Base-by-base conservation (phyloP, 2,113 vertebrate genomes). In the human (Homo sapiens) region DNA sequence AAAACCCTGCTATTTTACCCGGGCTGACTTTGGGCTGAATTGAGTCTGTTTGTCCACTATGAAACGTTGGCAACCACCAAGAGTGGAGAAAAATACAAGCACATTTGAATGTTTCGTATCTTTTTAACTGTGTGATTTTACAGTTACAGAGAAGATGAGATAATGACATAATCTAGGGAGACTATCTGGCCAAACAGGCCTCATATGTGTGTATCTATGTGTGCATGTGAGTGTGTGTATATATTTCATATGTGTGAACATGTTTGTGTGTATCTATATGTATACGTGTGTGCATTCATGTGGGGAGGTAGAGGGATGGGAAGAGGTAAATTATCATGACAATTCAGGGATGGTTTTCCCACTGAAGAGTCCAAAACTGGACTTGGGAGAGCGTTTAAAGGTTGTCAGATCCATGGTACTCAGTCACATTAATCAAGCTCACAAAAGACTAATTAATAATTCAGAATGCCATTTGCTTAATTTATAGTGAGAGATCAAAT, bases 371-470 rank as follows among this genome's bases (percentile, higher is more conserved):
- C 75, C 73, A 80, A 52, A 84, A 48, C 32, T 91, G 32, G 30
- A 70, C 76, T 96, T 68, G 23, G 70, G 30, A 82, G 48, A 84
- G 43, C 59, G 73, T 78, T 25, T 17, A 68, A 43, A 81, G 30
- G 14, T 70, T 78, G 50, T 93, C 79, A 72, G 38, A 2, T 76
- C 23, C 64, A 27, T 3, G 16, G 38, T 27, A 81, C 52, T 88
- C 68, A 45, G 2, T 23, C 55, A 92, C 7, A 25, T 89, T 88
- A 70, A 55, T 83, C 32, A 50, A 80, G 32, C 32, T 89, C 68
- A 80, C n/a, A 82, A 91, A 85, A 96, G 55, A 57, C 22, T 78
- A 68, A 50, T 59, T n/a, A 72, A 66, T 81, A 96, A 91, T 66
- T 92, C 43, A 79, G 25, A 82, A 59, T 86, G 40, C 52, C 38